Evolutionary conservation across 2,797 vertebrate genomes (phyloP).

Genomic region (Peromyscus melanophrys): DNA sequence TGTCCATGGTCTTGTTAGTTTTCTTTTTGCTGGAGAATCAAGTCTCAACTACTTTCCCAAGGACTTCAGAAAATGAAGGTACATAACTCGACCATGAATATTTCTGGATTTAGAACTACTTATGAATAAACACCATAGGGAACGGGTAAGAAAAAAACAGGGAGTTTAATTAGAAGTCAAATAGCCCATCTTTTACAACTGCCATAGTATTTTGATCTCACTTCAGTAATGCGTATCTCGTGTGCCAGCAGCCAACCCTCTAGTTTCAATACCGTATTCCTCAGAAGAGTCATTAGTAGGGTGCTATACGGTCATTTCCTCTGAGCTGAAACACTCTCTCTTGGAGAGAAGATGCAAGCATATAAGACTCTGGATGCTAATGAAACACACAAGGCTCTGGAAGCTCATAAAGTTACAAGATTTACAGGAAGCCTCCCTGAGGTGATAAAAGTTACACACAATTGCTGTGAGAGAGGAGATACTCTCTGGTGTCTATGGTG

Average conservation of each 20-base stretch:
- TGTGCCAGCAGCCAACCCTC: not conserved
- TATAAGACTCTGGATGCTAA: not conserved
- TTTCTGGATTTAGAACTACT: constrained; percentile 41
- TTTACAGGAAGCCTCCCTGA: not conserved
- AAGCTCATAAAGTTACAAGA: not conserved
- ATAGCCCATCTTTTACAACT: not conserved
- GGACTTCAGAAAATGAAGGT: not conserved
- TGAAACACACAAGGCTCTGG: not conserved
- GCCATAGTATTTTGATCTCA: not conserved
- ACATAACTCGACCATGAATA: not conserved
- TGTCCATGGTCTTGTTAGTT: not conserved
- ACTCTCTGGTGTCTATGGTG: not conserved
- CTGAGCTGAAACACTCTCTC: not conserved
- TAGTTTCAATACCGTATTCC: not conserved
- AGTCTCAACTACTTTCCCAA: not conserved
- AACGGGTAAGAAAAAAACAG: not conserved
- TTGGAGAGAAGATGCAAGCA: not conserved
- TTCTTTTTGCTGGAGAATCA: constrained; percentile 28
- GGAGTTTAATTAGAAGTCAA: not conserved
- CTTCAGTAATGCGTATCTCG: not conserved
- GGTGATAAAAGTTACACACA: not conserved
- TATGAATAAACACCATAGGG: not conserved
- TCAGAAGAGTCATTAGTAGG: not conserved
- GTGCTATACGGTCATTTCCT: not conserved
- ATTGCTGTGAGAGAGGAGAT: not conserved